Conservation (phyloP, 2,888 invertebrate species). For the Sinhomidia bicolor region DNA sequence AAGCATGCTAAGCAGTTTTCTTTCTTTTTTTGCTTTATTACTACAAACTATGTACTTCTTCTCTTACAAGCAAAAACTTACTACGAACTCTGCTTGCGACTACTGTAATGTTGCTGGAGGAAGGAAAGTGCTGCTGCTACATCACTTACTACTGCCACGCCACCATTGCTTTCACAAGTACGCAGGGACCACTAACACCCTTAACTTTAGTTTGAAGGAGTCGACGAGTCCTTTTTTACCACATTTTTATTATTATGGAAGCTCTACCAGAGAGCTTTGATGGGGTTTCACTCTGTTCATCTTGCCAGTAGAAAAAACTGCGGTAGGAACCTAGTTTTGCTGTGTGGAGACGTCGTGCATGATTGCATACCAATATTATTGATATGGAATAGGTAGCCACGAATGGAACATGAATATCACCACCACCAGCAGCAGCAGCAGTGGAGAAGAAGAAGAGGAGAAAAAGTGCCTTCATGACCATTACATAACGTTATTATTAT, state of each 20-base stretch:
- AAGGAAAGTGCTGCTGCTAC: conserved; percentile 8
- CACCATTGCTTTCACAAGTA: conserved; percentile 21
- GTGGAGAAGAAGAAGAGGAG: not conserved
- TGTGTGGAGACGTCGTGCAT: not conserved
- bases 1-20: conserved; percentile 61
- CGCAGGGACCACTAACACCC: conserved; percentile 5
- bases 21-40: conserved; percentile 44
- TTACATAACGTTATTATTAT: conserved; percentile 60
- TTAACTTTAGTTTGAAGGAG: conserved; percentile 15
- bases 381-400: no score
- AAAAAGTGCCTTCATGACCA: conserved; percentile 24
- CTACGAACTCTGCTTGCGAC: conserved; percentile 24
- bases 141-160: no score
- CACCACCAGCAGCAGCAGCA: no score
- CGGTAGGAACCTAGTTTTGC: no score
- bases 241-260: conserved; percentile 26
- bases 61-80: not conserved
- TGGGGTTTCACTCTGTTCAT: not conserved
- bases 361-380: conserved; percentile 7
- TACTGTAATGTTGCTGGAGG: conserved; percentile 40
- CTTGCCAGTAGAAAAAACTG: not conserved
- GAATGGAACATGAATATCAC: not conserved
- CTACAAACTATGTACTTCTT: not conserved
- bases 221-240: not conserved
- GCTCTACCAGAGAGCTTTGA: conserved; percentile 6